Percentiles rank a stretch among this genome's conserved stretches.
These are phyloP conservation scores for Oryzias sinensis DNA, from an alignment of 2,797 vertebrate genomes.

Conservation along the genomic window DNA sequence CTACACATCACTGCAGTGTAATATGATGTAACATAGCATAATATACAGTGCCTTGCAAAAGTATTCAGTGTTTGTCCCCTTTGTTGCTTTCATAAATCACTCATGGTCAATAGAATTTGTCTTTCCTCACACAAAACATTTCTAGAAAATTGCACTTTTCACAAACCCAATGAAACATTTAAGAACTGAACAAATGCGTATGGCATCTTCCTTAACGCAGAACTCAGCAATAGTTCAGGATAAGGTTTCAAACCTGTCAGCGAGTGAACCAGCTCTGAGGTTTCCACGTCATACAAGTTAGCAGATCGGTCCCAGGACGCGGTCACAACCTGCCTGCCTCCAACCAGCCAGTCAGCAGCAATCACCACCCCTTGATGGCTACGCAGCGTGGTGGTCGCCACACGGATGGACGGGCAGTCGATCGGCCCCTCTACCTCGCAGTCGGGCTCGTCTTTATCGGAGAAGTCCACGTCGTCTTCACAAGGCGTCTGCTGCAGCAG, in stretches of 20 bases:
- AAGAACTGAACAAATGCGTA: too few species aligned
- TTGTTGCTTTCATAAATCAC: too few species aligned
- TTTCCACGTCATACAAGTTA: conserved; percentile 96
- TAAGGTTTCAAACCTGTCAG: conserved; percentile 83
- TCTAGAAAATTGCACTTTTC: too few species aligned
- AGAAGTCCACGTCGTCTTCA: conserved; percentile 95
- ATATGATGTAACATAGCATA: too few species aligned
- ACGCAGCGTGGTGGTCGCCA: conserved; percentile 86
- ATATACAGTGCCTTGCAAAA: too few species aligned
- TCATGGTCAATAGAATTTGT: too few species aligned
- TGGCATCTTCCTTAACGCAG: not conserved
- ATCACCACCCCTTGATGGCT: conserved; percentile 98
- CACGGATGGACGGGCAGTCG: conserved; percentile 89
- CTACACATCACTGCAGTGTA: too few species aligned
- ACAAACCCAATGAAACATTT: too few species aligned
- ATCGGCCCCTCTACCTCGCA: conserved; percentile 85
- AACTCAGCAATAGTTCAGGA: not conserved
- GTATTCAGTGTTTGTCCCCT: too few species aligned
- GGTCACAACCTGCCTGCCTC: conserved; percentile 94
- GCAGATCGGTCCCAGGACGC: conserved; percentile 96
- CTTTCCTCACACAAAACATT: too few species aligned
- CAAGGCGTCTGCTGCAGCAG: conserved; percentile 80
- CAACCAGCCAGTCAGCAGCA: conserved; percentile 96
- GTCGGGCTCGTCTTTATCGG: conserved; percentile 94
- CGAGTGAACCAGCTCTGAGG: conserved; percentile 93